A percentile compares a stretch with the other conserved stretches of the same genome.
These are phyloP conservation scores for Hemitrygon akajei DNA, from an alignment of 2,797 vertebrate genomes.

Conservation along the genomic window DNA sequence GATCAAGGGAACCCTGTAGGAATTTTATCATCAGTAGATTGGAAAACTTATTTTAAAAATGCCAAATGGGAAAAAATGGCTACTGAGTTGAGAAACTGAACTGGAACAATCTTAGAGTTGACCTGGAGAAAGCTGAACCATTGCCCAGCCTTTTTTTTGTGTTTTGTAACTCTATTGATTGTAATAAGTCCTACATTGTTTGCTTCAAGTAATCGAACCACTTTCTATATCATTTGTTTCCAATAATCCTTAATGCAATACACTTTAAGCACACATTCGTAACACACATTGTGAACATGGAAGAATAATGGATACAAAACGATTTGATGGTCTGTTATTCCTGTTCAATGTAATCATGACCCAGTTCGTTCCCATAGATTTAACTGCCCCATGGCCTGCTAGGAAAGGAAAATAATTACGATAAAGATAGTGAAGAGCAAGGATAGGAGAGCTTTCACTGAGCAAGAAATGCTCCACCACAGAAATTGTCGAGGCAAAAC, in stretches of 20 bases:
- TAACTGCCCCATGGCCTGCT: not conserved
- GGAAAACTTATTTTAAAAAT: not conserved
- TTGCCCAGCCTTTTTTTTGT: not conserved
- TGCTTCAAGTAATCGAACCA: not conserved
- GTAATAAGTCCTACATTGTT: not conserved
- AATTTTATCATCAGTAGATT: not conserved
- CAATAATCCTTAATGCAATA: not conserved
- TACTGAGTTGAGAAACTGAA: not conserved
- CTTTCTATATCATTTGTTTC: no score
- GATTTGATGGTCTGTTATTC: not conserved
- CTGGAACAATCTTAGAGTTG: not conserved
- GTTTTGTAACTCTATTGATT: not conserved
- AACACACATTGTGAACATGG: not conserved
- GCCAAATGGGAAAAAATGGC: not conserved
- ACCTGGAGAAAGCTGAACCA: not conserved
- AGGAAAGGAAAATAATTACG: not conserved
- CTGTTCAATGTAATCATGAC: not conserved
- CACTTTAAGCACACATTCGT: not conserved
- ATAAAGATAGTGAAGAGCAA: not conserved
- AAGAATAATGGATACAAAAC: not conserved
- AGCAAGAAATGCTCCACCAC: not conserved
- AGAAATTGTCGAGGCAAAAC: not conserved
- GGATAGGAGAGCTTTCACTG: not conserved
- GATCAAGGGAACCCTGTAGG: not conserved
- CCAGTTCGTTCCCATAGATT: not conserved